Base-by-base conservation (phyloP, 2,888 invertebrate species). In the Allacma fusca region DNA sequence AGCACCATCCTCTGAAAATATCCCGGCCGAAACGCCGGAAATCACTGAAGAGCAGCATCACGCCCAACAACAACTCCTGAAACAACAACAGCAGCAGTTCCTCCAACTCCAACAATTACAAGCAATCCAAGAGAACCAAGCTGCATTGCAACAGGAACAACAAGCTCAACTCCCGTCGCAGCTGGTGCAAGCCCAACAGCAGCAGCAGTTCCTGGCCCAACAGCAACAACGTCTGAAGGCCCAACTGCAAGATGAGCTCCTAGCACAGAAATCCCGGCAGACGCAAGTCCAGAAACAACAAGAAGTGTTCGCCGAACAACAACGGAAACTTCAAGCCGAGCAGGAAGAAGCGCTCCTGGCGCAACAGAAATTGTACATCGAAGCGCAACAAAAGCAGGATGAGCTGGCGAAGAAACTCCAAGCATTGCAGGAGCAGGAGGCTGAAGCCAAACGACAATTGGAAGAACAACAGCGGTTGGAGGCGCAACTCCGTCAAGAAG, bases 11-110 rank as follows among this genome's bases (percentile, higher is more conserved):
- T 40, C 70, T 34, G 21, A 24, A 12, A 44, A 28, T 9, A 13
- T 28, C 34, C 21, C 23, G 28, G 29, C 40, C 2, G 28, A 59
- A 64, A 34, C 73, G 19, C 62, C 0, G n/a, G 73, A 74, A 23
- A 21, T 29, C 5, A n/a, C n/a, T n/a, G 40, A 40, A 40, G 40
- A 40, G 2, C 73, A 74, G 21, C 64, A 34, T 28, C 24, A 74
- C n/a, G 21, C 16, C 16, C 73, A 74, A 28, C 67, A 75, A 50
- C 75, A 75, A 68, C 21, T 75, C 1, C 29, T 75, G 24, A 75
- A 75, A 28, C 75, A 76, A 69, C 76, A 76, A 69, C 76, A 76
- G 62, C 76, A 76, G 23, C 76, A 76, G 21, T 75, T 75, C 67
- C 68, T 68, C 1, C 76, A 76, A 59, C 34, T 69, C 0, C 69